Percentiles rank a stretch among this genome's conserved stretches.
Evolutionary conservation across 2,113 vertebrate species (phyloP).

Genomic region (Corvus moneduloides): DNA sequence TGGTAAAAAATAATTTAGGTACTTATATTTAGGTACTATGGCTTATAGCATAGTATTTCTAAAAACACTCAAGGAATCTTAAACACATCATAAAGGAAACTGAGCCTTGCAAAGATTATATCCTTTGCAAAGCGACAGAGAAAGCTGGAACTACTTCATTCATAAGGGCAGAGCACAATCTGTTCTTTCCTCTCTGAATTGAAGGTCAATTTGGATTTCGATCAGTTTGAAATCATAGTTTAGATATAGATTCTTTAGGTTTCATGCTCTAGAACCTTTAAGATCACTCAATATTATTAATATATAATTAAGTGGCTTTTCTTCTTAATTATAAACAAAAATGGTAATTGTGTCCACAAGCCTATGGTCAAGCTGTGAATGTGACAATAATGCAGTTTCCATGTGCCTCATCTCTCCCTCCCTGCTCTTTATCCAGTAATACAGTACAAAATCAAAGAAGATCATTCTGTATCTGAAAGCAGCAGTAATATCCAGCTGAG

Average conservation of each 20-base stretch:
- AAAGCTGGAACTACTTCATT: neutral
- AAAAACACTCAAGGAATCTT: neutral
- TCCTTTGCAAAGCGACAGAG: neutral
- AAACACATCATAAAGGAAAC: neutral
- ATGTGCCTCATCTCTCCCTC: neutral
- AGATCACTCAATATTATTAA: neutral
- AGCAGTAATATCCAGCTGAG: constrained; percentile 50
- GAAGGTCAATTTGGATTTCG: neutral
- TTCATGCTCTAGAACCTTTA: neutral
- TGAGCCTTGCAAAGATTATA: neutral
- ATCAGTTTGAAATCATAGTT: neutral
- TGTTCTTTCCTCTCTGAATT: neutral
- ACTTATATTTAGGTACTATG: neutral
- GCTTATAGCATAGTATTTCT: neutral
- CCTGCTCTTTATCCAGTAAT: neutral
- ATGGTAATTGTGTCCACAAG: neutral
- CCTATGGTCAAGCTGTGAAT: neutral
- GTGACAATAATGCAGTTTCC: neutral
- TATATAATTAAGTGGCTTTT: neutral
- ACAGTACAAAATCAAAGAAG: constrained; percentile 25
- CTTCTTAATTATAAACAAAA: neutral
- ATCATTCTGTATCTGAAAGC: constrained; percentile 39
- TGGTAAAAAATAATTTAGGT: neutral
- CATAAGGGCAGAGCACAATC: neutral
- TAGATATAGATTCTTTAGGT: neutral